Conservation (phyloP, 2,888 invertebrate genomes). For the Meteorus colon region DNA sequence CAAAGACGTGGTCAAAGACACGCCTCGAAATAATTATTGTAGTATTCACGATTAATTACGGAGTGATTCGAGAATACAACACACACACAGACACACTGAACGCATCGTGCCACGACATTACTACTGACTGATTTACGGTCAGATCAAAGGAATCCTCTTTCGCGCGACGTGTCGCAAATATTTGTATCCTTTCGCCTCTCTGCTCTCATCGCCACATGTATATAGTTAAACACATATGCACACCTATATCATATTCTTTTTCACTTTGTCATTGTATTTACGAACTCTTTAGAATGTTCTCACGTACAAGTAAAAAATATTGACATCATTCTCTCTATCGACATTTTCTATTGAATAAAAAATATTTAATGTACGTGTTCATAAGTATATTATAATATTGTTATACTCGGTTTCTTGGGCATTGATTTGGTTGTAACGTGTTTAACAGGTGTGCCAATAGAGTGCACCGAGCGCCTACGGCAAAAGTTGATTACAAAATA, state of each 20-base stretch:
- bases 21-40: slow-evolving; percentile 3
- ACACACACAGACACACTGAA: background rate
- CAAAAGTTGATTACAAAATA: slow-evolving; percentile 10
- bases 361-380: background rate
- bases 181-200: background rate
- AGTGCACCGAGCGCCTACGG: slow-evolving; percentile 3
- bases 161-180: background rate
- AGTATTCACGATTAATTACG: background rate
- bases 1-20: background rate
- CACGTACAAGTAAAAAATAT: background rate
- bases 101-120: background rate
- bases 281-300: background rate
- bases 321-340: background rate
- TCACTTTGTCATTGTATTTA: background rate
- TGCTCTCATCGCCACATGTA: slow-evolving; percentile 10
- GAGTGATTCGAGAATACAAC: slow-evolving; percentile 4
- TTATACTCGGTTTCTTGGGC: background rate
- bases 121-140: slow-evolving; percentile 1
- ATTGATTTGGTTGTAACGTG: background rate
- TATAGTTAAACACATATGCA: background rate
- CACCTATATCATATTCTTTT: background rate
- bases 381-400: background rate
- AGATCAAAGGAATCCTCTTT: background rate
- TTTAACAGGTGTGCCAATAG: slow-evolving; percentile 11
- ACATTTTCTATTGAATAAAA: background rate